Percentiles rank a stretch among this genome's conserved stretches.
Evolutionary conservation across 2,113 vertebrate species (phyloP).

Genomic region (Xenopus laevis): DNA sequence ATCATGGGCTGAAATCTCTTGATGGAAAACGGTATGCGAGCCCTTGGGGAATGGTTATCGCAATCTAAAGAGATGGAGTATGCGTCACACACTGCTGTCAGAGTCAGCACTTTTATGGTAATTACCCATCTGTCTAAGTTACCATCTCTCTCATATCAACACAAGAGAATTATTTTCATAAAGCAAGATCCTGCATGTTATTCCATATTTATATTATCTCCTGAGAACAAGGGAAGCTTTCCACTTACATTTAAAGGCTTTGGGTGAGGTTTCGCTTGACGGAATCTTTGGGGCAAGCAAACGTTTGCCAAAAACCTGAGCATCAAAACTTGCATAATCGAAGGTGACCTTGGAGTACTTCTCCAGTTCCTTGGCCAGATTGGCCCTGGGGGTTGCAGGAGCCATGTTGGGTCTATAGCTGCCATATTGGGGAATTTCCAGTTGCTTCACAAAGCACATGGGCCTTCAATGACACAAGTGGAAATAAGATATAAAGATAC

Average conservation of each 20-base stretch:
- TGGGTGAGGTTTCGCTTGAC: conserved; percentile 96
- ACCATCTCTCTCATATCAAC: neutral
- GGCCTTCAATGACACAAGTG: conserved; percentile 67
- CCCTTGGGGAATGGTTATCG: neutral
- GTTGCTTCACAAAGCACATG: conserved; percentile 98
- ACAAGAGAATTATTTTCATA: too few species aligned
- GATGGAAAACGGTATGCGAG: neutral
- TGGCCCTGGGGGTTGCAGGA: conserved; percentile 87
- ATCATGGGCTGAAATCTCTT: neutral
- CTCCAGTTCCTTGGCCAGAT: conserved; percentile 97
- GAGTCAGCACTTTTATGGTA: neutral
- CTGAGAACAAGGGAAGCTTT: neutral
- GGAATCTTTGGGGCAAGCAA: conserved; percentile 97
- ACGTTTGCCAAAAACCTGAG: conserved; percentile 98
- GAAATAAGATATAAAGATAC: too few species aligned
- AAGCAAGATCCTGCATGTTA: too few species aligned
- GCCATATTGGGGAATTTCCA: conserved; percentile 89
- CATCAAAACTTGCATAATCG: conserved; percentile 99
- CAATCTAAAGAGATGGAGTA: neutral
- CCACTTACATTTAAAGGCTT: conserved; percentile 97
- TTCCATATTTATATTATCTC: neutral
- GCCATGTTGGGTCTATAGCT: conserved; percentile 86
- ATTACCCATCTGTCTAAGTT: neutral
- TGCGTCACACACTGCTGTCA: neutral
- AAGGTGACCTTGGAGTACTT: conserved; percentile 99